Percentiles rank a stretch among this genome's conserved stretches.
These are phyloP conservation scores for Passer domesticus DNA, from an alignment of 2,113 vertebrate genomes.

Conservation along the genomic window DNA sequence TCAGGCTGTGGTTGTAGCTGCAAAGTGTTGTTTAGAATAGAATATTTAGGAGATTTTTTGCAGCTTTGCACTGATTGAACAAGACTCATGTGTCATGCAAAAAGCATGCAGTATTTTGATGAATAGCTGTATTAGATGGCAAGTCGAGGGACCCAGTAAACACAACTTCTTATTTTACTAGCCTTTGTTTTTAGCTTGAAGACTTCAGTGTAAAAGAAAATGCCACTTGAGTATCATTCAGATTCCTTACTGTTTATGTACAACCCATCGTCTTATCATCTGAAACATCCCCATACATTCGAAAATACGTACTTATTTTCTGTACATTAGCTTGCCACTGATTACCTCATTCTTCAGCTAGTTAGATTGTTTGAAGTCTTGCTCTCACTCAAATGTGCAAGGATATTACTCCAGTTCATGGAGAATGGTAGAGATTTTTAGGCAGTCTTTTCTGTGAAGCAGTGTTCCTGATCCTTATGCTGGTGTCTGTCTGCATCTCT, in stretches of 20 bases:
- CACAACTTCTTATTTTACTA: background rate
- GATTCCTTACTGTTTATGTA: background rate
- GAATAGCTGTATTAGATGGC: constrained; percentile 71
- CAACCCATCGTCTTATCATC: background rate
- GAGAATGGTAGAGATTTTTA: background rate
- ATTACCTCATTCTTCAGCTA: background rate
- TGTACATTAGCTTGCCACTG: background rate
- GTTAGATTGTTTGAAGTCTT: background rate
- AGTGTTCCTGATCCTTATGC: background rate
- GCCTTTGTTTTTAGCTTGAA: constrained; percentile 1
- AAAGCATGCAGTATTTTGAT: constrained; percentile 63
- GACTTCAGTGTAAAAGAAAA: background rate
- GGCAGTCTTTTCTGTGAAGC: background rate
- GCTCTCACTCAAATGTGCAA: background rate
- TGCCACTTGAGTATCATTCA: background rate
- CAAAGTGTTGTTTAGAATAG: constrained; percentile 44
- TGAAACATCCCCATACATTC: background rate
- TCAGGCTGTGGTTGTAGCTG: constrained; percentile 41
- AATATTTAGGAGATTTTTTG: constrained; percentile 52
- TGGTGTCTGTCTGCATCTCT: background rate
- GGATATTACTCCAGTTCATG: background rate
- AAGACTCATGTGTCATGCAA: constrained; percentile 23
- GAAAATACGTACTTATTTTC: background rate
- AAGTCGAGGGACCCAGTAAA: constrained; percentile 50
- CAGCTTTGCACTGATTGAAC: constrained; percentile 55